phyloP scores from a whole-genome alignment of 1,140 invertebrate genomes.

The Brachystomella parvula region DNA sequence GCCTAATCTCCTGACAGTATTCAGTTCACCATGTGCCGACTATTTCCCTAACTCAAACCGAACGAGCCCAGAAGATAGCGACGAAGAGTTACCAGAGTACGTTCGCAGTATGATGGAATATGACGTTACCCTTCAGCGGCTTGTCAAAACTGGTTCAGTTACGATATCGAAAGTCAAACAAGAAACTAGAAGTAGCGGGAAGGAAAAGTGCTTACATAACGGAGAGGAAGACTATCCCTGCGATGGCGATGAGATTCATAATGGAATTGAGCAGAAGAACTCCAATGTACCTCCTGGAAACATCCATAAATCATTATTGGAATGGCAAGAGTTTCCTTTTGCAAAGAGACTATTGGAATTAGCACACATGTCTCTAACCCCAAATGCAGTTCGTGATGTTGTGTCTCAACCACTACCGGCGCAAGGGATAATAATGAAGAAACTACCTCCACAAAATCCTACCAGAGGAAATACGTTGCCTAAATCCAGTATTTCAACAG shows the following conservation, averaged over 20 bases:
- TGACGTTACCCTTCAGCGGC: background rate
- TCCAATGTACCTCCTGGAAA: background rate
- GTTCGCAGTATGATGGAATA: conserved; percentile 19
- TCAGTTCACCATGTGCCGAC: conserved; percentile 11
- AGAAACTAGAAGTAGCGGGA: background rate
- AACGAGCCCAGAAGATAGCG: background rate
- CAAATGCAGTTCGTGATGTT: too few species aligned
- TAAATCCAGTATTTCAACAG: too few species aligned
- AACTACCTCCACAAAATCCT: too few species aligned
- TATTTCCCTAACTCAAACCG: background rate
- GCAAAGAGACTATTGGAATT: background rate
- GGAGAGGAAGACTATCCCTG: too few species aligned
- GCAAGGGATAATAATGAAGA: too few species aligned
- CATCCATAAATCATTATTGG: background rate
- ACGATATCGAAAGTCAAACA: conserved; percentile 21
- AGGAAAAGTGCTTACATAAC: background rate
- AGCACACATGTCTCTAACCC: background rate
- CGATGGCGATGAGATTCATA: background rate
- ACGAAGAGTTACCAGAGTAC: conserved; percentile 16
- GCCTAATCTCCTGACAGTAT: conserved; percentile 11
- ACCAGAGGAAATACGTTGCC: too few species aligned
- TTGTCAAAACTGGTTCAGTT: conserved; percentile 20
- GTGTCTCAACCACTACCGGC: background rate
- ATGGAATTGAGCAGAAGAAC: background rate
- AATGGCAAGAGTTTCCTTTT: background rate